Percentiles rank a stretch among this genome's conserved stretches.
phyloP scores from a whole-genome alignment of 2,797 vertebrate genomes.

The Gallinago stenura region DNA sequence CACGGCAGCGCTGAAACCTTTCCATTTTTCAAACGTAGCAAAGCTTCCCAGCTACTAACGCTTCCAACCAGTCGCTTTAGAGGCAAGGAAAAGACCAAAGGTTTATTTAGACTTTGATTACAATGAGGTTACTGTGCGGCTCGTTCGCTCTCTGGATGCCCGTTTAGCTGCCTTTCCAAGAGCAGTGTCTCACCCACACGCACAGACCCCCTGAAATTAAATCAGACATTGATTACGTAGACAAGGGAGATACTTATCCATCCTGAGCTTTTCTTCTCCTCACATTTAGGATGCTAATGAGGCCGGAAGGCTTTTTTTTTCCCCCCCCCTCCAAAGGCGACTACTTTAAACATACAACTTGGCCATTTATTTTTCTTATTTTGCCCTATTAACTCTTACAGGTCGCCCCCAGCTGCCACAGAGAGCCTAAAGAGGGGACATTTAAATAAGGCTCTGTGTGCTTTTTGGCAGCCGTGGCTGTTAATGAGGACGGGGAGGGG shows the following conservation, averaged over 20 bases:
- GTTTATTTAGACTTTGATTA: not conserved
- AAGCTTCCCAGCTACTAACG: not conserved
- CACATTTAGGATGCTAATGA: slow-evolving; percentile 35
- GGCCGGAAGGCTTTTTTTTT: slow-evolving; percentile 23
- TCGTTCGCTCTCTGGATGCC: not conserved
- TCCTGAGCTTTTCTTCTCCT: slow-evolving; percentile 23
- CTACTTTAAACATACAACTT: slow-evolving; percentile 18
- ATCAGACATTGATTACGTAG: not conserved
- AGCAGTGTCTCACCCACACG: not conserved
- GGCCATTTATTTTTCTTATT: slow-evolving; percentile 27
- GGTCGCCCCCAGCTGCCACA: slow-evolving; percentile 42
- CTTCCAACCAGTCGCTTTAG: not conserved
- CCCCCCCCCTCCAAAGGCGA: not conserved
- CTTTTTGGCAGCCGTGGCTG: not conserved
- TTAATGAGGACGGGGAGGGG: not conserved
- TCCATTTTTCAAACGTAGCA: not conserved
- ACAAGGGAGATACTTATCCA: slow-evolving; percentile 46
- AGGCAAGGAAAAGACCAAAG: not conserved
- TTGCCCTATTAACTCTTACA: slow-evolving; percentile 13
- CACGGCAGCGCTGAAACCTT: not conserved
- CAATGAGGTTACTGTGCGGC: not conserved
- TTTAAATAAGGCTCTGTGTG: not conserved
- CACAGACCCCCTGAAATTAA: not conserved
- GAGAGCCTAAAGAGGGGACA: not conserved
- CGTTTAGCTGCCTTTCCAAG: not conserved